These are phyloP conservation scores for Latheticus oryzae DNA, from an alignment of 2,888 invertebrate genomes.

Conservation along the genomic window DNA sequence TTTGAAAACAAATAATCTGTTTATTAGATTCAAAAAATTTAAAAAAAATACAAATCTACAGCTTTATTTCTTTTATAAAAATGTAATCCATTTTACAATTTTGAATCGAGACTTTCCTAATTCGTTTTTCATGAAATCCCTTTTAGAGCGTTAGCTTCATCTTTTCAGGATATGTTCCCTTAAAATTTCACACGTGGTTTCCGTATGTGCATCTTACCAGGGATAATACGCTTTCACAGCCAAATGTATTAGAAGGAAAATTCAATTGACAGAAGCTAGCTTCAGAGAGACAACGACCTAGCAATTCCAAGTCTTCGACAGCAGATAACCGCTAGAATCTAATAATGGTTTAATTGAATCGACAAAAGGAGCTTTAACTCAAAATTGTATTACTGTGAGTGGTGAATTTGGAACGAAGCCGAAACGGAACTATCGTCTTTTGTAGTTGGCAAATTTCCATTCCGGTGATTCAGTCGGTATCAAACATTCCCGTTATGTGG, in stretches of 20 bases:
- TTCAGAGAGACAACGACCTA: slow-evolving; percentile 26
- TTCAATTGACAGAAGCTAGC: slow-evolving; percentile 52
- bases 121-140: slow-evolving; percentile 48
- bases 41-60: neutral
- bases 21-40: too few species aligned
- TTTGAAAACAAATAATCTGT: too few species aligned
- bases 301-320: slow-evolving; percentile 26
- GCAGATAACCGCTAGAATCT: slow-evolving; percentile 35
- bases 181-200: slow-evolving; percentile 50
- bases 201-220: slow-evolving; percentile 41
- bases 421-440: slow-evolving; percentile 21
- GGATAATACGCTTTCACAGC: slow-evolving; percentile 48
- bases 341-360: slow-evolving; percentile 40
- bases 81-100: slow-evolving; percentile 46
- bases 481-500: neutral
- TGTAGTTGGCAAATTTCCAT: slow-evolving; percentile 22
- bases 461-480: slow-evolving; percentile 13
- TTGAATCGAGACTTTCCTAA: slow-evolving; percentile 45
- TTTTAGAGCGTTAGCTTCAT: slow-evolving; percentile 38
- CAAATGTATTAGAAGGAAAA: slow-evolving; percentile 55
- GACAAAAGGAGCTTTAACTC: slow-evolving; percentile 31
- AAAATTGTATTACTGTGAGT: slow-evolving; percentile 32
- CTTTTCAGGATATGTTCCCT: slow-evolving; percentile 43
- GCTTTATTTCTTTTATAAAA: slow-evolving; percentile 45
- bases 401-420: slow-evolving; percentile 24